These are phyloP conservation scores for Lates japonicus DNA, from an alignment of 2,797 vertebrate species.

Conservation along the genomic window DNA sequence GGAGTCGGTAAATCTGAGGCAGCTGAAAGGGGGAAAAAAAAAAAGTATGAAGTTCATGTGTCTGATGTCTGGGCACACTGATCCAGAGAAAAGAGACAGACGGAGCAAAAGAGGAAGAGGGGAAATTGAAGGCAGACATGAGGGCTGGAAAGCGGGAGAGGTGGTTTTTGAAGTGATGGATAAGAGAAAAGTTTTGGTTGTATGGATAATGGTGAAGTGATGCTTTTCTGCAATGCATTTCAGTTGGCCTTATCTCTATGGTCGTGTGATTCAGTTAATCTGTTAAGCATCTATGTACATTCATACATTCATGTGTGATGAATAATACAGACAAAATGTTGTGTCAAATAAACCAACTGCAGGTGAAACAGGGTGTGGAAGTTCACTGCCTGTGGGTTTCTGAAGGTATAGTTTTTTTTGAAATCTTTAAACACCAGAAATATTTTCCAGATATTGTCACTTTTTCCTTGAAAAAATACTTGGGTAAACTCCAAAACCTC, in stretches of 20 bases:
- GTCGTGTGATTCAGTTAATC: not conserved
- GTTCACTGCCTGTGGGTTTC: not conserved
- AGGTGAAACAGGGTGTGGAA: not conserved
- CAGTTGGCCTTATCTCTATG: not conserved
- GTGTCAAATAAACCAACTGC: not conserved
- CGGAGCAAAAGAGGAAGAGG: not conserved
- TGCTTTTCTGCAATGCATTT: not conserved
- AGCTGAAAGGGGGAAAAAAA: not conserved
- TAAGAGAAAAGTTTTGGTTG: not conserved
- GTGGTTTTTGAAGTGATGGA: slow-evolving; percentile 15
- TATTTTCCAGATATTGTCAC: not conserved
- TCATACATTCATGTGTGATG: not conserved
- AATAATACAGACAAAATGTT: not conserved
- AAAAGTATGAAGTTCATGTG: not conserved
- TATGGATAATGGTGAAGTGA: not conserved
- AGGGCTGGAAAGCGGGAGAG: not conserved
- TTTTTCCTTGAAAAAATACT: no score
- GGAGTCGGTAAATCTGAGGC: slow-evolving; percentile 25
- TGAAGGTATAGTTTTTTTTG: not conserved
- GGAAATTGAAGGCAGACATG: slow-evolving; percentile 1
- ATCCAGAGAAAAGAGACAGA: slow-evolving; percentile 23
- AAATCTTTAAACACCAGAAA: no score
- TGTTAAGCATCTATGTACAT: not conserved
- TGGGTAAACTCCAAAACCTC: not conserved
- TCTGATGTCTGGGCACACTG: slow-evolving; percentile 3